A percentile compares a stretch with the other conserved stretches of the same genome.
Conservation (phyloP, 2,113 vertebrate genomes). For the Pagrus major region DNA sequence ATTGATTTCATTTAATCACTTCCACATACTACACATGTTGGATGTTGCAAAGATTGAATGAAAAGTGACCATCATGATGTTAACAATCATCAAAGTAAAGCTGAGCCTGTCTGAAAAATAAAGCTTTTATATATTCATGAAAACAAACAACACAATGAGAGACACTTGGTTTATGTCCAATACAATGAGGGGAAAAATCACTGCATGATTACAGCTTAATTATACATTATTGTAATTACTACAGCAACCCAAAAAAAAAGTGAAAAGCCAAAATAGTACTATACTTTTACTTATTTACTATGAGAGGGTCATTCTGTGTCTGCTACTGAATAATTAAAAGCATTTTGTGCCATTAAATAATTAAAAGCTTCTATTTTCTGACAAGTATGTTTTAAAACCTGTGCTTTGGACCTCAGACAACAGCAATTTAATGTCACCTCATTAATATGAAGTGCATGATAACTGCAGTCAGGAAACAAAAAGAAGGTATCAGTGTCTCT, state of each 20-base stretch:
- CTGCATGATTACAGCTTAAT: constrained; percentile 14
- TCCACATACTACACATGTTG: background rate
- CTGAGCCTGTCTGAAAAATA: background rate
- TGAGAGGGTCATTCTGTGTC: background rate
- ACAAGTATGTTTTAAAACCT: background rate
- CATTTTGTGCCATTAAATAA: constrained; percentile 1
- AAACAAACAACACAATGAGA: constrained; percentile 1
- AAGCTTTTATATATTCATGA: background rate
- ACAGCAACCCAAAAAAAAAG: background rate
- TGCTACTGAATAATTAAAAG: constrained; percentile 11
- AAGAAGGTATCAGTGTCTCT: constrained; percentile 12
- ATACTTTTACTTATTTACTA: background rate
- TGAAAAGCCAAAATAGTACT: background rate
- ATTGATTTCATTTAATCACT: background rate
- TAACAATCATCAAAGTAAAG: background rate
- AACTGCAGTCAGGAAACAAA: background rate
- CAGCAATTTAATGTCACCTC: background rate
- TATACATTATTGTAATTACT: constrained; percentile 8
- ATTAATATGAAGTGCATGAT: background rate
- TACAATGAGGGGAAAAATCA: background rate
- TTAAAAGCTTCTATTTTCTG: constrained; percentile 7
- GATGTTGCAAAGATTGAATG: background rate
- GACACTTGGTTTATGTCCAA: background rate
- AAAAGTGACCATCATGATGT: background rate
- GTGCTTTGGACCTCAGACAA: background rate